phyloP scores from a whole-genome alignment of 2,888 invertebrate genomes.

The Adela reaumurella region DNA sequence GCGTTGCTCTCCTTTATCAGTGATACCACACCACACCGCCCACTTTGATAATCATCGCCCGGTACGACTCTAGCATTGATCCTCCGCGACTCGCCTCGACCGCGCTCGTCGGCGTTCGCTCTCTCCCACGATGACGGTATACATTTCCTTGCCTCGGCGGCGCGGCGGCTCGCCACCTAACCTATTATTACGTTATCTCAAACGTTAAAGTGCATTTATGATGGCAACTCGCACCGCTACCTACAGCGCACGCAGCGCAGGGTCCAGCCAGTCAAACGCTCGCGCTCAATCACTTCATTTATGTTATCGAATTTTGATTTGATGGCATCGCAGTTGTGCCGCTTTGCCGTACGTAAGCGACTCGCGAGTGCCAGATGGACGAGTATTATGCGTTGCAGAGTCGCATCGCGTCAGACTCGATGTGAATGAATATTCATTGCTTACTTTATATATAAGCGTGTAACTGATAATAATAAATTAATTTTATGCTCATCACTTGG shows the following conservation, averaged over 20 bases:
- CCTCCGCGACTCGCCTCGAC: too few species aligned
- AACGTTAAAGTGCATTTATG: conserved; percentile 7
- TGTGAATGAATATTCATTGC: too few species aligned
- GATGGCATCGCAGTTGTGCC: not conserved
- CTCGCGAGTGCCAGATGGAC: not conserved
- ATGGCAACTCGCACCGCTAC: not conserved
- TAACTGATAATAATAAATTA: too few species aligned
- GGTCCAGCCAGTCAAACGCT: not conserved
- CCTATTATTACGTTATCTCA: conserved; percentile 23
- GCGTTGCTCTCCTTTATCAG: too few species aligned
- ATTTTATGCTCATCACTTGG: too few species aligned
- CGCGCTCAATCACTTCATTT: not conserved
- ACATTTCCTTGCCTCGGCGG: conserved; percentile 8
- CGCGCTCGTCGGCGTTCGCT: too few species aligned
- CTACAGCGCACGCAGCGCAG: not conserved
- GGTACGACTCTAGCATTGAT: too few species aligned
- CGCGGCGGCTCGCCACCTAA: conserved; percentile 18
- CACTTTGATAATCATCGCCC: too few species aligned
- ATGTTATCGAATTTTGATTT: not conserved
- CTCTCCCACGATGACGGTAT: not conserved
- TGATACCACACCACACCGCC: too few species aligned
- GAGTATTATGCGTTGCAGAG: not conserved
- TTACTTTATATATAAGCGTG: too few species aligned
- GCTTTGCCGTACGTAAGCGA: not conserved
- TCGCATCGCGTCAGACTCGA: too few species aligned